Evolutionary conservation across 2,797 vertebrate genomes (phyloP).

Genomic region (Acridotheres tristis): DNA sequence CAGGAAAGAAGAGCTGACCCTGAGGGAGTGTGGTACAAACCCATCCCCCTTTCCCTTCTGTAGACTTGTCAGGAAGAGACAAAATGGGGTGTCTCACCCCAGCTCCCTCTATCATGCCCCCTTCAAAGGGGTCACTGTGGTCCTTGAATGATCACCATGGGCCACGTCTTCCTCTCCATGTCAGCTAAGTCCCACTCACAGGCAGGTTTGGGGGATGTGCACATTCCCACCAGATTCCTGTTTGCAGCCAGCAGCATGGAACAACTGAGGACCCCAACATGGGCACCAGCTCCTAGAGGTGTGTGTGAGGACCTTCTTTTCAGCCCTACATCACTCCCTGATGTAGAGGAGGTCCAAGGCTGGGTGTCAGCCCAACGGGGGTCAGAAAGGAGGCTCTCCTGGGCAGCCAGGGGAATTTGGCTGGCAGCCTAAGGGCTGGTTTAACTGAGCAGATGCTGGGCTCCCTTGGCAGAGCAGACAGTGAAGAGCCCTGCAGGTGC

Average conservation of each 20-base stretch:
- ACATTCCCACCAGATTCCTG: neutral
- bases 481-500: neutral
- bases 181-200: fast-evolving
- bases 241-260: neutral
- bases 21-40: neutral
- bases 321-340: neutral
- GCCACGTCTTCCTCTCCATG: neutral
- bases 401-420: neutral
- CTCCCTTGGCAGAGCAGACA: neutral
- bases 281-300: neutral
- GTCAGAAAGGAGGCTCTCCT: neutral
- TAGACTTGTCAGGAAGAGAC: neutral
- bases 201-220: neutral
- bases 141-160: neutral
- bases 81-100: neutral
- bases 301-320: neutral
- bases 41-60: constrained; percentile 14
- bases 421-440: neutral
- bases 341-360: fast-evolving
- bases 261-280: fast-evolving
- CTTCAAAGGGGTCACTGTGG: neutral
- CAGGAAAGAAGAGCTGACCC: constrained; percentile 36
- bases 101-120: neutral
- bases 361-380: neutral
- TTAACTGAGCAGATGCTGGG: neutral